phyloP scores from a whole-genome alignment of 1,140 invertebrate species.

The Xylocopa sonorina region DNA sequence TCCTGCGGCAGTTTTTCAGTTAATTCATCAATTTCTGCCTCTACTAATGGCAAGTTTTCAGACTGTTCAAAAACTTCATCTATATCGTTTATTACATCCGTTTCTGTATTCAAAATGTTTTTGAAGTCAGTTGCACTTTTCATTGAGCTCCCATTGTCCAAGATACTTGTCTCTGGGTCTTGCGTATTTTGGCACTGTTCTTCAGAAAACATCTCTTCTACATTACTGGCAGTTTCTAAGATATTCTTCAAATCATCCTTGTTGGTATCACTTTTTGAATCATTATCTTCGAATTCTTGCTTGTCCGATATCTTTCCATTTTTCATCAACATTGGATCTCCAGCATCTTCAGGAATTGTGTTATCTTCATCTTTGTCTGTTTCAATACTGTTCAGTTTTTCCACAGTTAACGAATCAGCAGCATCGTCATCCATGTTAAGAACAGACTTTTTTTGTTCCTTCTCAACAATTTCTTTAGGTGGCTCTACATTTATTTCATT shows the following conservation, averaged over 20 bases:
- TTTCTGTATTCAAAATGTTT: slow-evolving; percentile 53
- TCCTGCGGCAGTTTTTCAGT: slow-evolving; percentile 51
- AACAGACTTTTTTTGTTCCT: background rate
- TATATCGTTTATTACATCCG: slow-evolving; percentile 38
- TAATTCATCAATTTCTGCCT: slow-evolving; percentile 45
- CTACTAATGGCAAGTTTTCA: slow-evolving; percentile 13
- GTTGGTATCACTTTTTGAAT: slow-evolving; percentile 15
- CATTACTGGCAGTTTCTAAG: slow-evolving; percentile 11
- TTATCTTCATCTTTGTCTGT: background rate
- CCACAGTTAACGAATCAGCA: background rate
- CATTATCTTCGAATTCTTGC: slow-evolving; percentile 22
- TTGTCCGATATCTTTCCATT: background rate
- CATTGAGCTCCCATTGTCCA: slow-evolving; percentile 50
- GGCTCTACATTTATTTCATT: background rate
- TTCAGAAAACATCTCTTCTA: slow-evolving; percentile 43
- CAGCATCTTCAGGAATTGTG: background rate
- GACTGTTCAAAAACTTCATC: slow-evolving; percentile 17
- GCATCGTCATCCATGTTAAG: background rate
- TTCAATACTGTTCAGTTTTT: background rate
- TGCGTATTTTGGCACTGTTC: slow-evolving; percentile 52
- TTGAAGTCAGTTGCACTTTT: slow-evolving; percentile 53
- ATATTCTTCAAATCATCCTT: slow-evolving; percentile 24
- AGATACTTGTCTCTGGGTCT: slow-evolving; percentile 57
- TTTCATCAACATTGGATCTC: slow-evolving; percentile 21
- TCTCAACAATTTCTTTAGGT: slow-evolving; percentile 8